These are phyloP conservation scores for Leucania comma DNA, from an alignment of 2,888 invertebrate genomes.

Conservation along the genomic window DNA sequence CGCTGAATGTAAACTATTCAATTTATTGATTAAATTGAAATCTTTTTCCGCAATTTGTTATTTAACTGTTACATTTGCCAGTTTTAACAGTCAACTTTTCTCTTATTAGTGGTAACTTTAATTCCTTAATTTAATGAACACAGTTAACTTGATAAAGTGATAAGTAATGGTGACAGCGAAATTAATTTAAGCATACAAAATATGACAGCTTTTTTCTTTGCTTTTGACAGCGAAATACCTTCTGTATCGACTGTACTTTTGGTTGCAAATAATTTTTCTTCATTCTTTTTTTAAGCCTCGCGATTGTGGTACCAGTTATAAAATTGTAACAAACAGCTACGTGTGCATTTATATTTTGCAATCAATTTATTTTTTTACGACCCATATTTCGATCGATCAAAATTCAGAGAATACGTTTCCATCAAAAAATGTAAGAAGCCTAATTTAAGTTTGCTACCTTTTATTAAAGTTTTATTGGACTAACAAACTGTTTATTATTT, in stretches of 20 bases:
- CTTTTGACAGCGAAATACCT: conserved; percentile 6
- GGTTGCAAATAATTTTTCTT: not conserved
- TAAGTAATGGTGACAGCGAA: conserved; percentile 30
- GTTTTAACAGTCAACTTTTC: conserved; percentile 3
- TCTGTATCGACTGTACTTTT: conserved; percentile 26
- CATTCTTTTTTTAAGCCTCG: not conserved
- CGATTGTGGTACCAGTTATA: not conserved
- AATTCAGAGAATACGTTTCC: too few relatives aligned
- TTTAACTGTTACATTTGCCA: conserved; percentile 10
- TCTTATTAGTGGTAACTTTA: conserved; percentile 10
- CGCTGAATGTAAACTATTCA: conserved; percentile 14
- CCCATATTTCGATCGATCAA: not conserved
- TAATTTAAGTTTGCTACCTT: too few relatives aligned
- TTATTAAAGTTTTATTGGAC: not conserved
- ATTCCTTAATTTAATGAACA: conserved; percentile 25
- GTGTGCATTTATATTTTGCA: not conserved
- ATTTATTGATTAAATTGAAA: conserved; percentile 39
- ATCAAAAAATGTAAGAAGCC: not conserved
- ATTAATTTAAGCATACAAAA: conserved; percentile 20
- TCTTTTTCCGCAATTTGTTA: conserved; percentile 28
- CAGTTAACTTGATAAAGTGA: conserved; percentile 11
- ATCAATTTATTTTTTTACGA: not conserved
- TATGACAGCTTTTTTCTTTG: not conserved
- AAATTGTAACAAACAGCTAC: not conserved
- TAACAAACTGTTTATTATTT: conserved; percentile 46